A percentile compares a stretch with the other conserved stretches of the same genome.
Evolutionary conservation across 2,113 vertebrate genomes (phyloP).

Genomic region (Stomatorhinus ivindoensis): DNA sequence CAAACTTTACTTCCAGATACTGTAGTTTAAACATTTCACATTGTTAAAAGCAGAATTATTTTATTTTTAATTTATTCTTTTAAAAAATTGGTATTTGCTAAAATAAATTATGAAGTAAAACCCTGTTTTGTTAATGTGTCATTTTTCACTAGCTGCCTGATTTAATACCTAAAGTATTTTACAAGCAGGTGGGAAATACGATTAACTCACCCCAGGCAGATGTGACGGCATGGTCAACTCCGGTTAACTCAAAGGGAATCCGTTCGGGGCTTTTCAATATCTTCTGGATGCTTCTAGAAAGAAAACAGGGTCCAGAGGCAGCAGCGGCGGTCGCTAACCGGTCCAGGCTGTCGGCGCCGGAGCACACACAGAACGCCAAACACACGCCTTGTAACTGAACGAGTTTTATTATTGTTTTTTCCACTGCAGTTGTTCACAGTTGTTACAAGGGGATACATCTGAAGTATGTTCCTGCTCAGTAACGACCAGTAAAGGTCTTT

Average conservation of each 20-base stretch:
- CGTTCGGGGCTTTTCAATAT: neutral
- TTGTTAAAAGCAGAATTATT: neutral
- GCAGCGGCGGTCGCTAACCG: neutral
- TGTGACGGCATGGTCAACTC: neutral
- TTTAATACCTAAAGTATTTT: neutral
- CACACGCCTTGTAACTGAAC: conserved; percentile 66
- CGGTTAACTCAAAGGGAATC: neutral
- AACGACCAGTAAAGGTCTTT: conserved; percentile 36
- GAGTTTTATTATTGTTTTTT: conserved; percentile 77
- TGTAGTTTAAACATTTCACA: neutral
- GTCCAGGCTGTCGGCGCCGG: neutral
- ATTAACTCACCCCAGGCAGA: neutral
- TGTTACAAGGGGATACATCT: conserved; percentile 81
- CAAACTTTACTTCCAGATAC: neutral
- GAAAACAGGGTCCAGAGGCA: neutral
- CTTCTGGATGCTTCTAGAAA: neutral
- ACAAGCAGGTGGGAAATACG: neutral
- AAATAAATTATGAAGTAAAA: neutral
- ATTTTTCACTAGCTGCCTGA: neutral
- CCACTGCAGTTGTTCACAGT: conserved; percentile 93
- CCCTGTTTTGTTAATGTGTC: neutral
- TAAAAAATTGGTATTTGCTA: neutral
- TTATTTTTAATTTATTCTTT: too few species aligned
- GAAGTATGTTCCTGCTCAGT: conserved; percentile 77
- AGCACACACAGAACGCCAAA: conserved; percentile 32